Evolutionary conservation across 2,113 vertebrate genomes (phyloP).

Genomic region (Trogon melanurus): DNA sequence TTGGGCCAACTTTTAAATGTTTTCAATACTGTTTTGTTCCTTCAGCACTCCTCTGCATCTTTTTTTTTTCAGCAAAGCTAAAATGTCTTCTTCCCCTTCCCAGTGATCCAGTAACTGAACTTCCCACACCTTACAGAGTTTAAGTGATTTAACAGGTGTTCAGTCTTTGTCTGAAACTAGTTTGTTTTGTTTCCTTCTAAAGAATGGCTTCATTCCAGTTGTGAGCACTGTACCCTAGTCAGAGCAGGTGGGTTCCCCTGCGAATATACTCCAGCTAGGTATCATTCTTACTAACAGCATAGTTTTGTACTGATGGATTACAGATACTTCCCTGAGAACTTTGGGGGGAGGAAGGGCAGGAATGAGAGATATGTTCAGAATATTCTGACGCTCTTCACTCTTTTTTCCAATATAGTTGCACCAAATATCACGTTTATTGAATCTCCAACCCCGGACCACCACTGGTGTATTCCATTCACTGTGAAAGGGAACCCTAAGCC

Average conservation of each 20-base stretch:
- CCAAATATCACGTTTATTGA: constrained; percentile 93
- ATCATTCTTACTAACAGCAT: background rate
- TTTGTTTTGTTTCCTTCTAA: background rate
- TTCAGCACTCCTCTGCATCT: background rate
- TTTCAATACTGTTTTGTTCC: background rate
- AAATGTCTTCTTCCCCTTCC: background rate
- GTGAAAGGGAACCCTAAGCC: constrained; percentile 92
- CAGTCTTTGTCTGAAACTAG: background rate
- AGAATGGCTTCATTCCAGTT: background rate
- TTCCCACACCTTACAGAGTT: background rate
- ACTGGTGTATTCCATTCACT: constrained; percentile 99
- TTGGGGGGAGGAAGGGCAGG: background rate
- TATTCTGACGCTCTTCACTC: constrained; percentile 67
- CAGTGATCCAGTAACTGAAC: background rate
- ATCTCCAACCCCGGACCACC: constrained; percentile 90
- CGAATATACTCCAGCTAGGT: background rate
- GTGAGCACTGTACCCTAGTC: background rate
- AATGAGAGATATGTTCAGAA: background rate
- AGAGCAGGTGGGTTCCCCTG: background rate
- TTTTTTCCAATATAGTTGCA: constrained; percentile 83
- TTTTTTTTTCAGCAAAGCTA: background rate
- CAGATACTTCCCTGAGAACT: background rate
- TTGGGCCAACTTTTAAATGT: background rate
- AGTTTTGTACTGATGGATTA: background rate
- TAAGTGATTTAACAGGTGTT: background rate